Base-by-base conservation (phyloP, 1,140 invertebrate species). In the Lasioglossum albipes region DNA sequence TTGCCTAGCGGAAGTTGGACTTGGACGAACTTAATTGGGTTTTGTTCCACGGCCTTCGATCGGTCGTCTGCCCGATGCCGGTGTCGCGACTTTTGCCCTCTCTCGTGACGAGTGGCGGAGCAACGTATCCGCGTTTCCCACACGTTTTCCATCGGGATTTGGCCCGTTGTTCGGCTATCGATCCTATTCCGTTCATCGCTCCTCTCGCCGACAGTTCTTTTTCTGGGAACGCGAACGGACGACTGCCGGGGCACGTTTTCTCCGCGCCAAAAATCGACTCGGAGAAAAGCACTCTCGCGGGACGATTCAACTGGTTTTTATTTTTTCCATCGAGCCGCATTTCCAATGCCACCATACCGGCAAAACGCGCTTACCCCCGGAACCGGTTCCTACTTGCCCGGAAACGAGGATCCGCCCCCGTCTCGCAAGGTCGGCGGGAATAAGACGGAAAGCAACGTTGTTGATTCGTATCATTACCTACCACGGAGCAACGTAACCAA, bases 1-100 rank as follows among this genome's bases (percentile, higher is more conserved):
- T 75, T 75, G 41, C 71, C 65, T 64, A 67, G 45, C 84, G 84
- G 69, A 85, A 85, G 82, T 85, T 80, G 70, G 84, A 85, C 80
- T 86, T 85, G n/a, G 80, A 61, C 80, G 80, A 75, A 86, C 84
- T 85, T 86, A 86, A 86, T 86, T 86, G 84, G 84, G 80, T 86
- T 86, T 85, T 87, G 85, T 87, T 86, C 81, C 81, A 83, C 77
- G 84, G 77, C 67, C 81, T 87, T 86, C 84, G 85, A 86, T 87
- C 84, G 81, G 73, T 74, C 84, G 84, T 61, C 76, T 69, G 81
- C 67, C 68, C 67, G 71, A 52, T 82, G 70, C 72, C 57, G 36
- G 57, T 67, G 74, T 67, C 66, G 79, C 70, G 70, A 82, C 45
- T 83, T 67, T 75, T 82, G 54, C 73, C 52, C 65, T 69, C 68